Conservation (phyloP, 2,113 vertebrate species). For the Motacilla alba region DNA sequence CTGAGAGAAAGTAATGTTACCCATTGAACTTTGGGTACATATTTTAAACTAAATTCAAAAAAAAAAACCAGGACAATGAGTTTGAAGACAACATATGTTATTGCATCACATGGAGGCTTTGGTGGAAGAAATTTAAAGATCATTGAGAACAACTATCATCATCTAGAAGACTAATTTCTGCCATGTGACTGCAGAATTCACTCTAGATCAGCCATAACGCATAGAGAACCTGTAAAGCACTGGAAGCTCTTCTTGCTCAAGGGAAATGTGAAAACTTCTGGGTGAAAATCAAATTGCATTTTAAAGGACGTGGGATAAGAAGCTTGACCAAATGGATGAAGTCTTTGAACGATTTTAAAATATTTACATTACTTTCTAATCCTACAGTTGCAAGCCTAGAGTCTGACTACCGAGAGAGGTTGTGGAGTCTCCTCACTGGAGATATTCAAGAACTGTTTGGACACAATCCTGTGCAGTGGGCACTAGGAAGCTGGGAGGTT, state of each 20-base stretch:
- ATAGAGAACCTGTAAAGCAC: background rate
- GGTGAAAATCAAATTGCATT: background rate
- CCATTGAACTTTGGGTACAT: background rate
- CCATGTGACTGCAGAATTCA: background rate
- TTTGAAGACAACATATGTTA: background rate
- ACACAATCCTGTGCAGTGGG: background rate
- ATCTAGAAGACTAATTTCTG: background rate
- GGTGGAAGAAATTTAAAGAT: background rate
- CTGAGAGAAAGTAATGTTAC: background rate
- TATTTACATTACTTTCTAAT: background rate
- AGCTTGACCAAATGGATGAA: background rate
- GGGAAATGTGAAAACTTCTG: background rate
- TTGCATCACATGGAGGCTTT: background rate
- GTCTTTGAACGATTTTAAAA: background rate
- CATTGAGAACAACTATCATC: background rate
- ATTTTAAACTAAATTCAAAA: background rate
- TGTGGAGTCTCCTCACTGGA: background rate
- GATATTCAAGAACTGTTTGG: background rate
- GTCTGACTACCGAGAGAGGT: background rate
- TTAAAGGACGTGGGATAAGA: background rate
- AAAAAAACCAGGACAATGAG: background rate
- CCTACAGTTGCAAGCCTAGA: background rate
- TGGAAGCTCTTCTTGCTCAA: background rate
- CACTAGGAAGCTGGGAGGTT: background rate
- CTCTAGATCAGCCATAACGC: accelerated